A percentile compares a stretch with the other conserved stretches of the same genome.
Conservation (phyloP, 1,140 invertebrate genomes). For the Mactra quadrangularis region DNA sequence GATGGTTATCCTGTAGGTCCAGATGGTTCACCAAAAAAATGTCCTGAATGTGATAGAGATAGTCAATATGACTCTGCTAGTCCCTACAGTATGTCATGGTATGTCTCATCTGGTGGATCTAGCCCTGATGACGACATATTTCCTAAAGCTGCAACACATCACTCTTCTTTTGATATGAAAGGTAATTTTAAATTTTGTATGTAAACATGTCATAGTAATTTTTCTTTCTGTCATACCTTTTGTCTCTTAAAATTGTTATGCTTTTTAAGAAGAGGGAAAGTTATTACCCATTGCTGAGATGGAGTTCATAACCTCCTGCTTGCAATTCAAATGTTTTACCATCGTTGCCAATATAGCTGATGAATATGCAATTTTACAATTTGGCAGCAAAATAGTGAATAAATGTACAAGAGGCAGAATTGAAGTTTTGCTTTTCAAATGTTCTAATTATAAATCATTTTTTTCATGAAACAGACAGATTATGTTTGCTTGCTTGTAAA, state of each 20-base stretch:
- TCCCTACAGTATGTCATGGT: conserved; percentile 75
- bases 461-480: too few relatives aligned
- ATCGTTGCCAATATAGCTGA: too few relatives aligned
- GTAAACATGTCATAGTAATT: neutral
- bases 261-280: too few relatives aligned
- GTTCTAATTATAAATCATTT: too few relatives aligned
- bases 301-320: too few relatives aligned
- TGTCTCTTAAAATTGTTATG: neutral
- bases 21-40: conserved; percentile 69
- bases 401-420: too few relatives aligned
- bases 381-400: too few relatives aligned
- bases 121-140: conserved; percentile 51
- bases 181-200: conserved; percentile 60
- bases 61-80: conserved; percentile 79
- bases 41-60: conserved; percentile 73
- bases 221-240: neutral
- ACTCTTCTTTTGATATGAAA: conserved; percentile 76
- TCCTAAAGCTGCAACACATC: conserved; percentile 33
- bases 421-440: too few relatives aligned
- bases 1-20: conserved; percentile 79
- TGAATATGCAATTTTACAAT: too few relatives aligned
- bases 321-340: too few relatives aligned
- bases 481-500: too few relatives aligned
- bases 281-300: too few relatives aligned
- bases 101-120: conserved; percentile 69